These are phyloP conservation scores for Tylochromis polylepis DNA, from an alignment of 2,113 vertebrate genomes.

Conservation along the genomic window DNA sequence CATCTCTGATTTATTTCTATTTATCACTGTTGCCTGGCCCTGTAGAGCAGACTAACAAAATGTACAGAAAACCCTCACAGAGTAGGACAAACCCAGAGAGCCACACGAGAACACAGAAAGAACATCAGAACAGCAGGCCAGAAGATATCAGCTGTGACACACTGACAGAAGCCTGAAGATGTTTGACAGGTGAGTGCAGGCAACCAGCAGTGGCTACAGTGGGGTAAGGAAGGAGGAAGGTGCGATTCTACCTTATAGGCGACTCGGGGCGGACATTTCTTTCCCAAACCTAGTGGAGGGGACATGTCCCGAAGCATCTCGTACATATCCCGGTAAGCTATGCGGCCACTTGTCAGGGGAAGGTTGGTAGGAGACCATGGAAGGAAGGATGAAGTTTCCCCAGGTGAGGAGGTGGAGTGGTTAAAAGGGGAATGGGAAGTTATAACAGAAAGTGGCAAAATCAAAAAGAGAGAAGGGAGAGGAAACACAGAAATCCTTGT, in stretches of 20 bases:
- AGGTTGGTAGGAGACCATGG: conserved; percentile 28
- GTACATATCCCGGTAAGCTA: conserved; percentile 96
- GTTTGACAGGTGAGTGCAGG: conserved; percentile 24
- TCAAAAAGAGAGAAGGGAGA: conserved; percentile 44
- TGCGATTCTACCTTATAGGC: conserved; percentile 94
- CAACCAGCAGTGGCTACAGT: conserved; percentile 21
- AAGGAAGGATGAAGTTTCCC: conserved; percentile 22
- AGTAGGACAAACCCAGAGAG: conserved; percentile 1
- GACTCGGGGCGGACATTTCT: conserved; percentile 96
- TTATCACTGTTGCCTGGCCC: background rate
- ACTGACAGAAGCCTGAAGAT: conserved; percentile 47
- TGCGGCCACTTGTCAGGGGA: conserved; percentile 84
- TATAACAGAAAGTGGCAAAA: conserved; percentile 56
- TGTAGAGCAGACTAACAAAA: background rate
- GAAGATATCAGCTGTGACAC: conserved; percentile 2
- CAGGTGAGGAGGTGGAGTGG: background rate
- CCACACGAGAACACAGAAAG: conserved; percentile 10
- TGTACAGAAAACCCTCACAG: background rate
- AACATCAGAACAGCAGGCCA: conserved; percentile 19
- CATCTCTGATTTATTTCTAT: background rate
- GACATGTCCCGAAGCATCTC: conserved; percentile 99
- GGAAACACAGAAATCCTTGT: conserved; percentile 81
- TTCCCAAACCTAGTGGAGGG: conserved; percentile 97
- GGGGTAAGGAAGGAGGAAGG: background rate
- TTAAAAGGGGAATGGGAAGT: background rate